Percentiles rank a stretch among this genome's conserved stretches.
These are phyloP conservation scores for Trachythela sp. DNA, from an alignment of 64 coral and sea anemone species.

Conservation along the genomic window DNA sequence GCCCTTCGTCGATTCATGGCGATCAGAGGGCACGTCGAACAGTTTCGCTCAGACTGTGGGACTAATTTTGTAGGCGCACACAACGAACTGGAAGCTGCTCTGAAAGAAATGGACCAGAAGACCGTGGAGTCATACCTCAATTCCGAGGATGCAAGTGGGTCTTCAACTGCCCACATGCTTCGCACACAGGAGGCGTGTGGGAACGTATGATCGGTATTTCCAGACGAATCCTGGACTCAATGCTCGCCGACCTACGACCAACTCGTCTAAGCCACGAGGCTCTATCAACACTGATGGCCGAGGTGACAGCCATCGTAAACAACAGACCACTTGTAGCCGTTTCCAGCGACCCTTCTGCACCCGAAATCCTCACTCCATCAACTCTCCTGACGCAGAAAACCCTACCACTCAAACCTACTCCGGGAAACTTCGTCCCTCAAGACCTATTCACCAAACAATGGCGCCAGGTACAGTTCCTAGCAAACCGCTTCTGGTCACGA, in stretches of 20 bases:
- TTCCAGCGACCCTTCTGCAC: neutral
- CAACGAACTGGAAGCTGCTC: slow-evolving; percentile 16
- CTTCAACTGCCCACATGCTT: neutral
- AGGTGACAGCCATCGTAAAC: neutral
- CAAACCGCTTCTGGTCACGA: slow-evolving; percentile 23
- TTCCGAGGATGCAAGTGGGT: neutral
- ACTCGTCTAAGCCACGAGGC: neutral
- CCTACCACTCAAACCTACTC: neutral
- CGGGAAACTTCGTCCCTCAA: slow-evolving; percentile 8
- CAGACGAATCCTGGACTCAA: neutral
- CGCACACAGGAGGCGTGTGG: neutral
- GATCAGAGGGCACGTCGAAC: neutral
- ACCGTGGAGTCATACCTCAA: neutral
- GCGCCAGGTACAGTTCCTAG: slow-evolving; percentile 11
- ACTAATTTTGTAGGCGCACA: slow-evolving; percentile 30
- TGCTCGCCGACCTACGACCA: neutral
- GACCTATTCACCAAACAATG: slow-evolving; percentile 26
- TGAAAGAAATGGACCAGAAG: neutral
- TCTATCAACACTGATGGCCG: neutral
- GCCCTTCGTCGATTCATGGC: too few species aligned
- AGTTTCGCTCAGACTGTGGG: neutral
- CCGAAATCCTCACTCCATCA: slow-evolving; percentile 1
- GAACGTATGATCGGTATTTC: neutral
- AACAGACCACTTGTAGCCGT: neutral
- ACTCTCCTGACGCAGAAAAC: slow-evolving; percentile 17